Evolutionary conservation across 2,888 invertebrate species (phyloP).

Genomic region (Leptura quadrifasciata): DNA sequence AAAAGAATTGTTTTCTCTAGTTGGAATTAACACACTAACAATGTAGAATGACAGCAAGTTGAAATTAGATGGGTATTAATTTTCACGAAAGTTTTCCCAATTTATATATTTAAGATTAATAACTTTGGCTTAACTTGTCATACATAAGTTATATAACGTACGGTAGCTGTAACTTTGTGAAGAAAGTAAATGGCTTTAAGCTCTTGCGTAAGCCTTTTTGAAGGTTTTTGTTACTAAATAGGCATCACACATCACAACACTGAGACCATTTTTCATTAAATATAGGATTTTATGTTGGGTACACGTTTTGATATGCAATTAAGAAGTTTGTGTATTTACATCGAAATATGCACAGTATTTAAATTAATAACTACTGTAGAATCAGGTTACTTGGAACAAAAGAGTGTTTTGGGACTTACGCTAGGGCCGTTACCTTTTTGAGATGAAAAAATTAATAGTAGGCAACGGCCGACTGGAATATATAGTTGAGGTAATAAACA

Average conservation of each 20-base stretch:
- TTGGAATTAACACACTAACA: neutral
- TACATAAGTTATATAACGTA: constrained; percentile 4
- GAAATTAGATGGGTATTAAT: neutral
- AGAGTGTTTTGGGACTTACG: too few relatives aligned
- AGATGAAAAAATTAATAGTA: too few relatives aligned
- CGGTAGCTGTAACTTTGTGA: constrained; percentile 3
- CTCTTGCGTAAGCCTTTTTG: neutral
- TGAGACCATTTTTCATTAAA: neutral
- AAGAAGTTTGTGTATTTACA: too few relatives aligned
- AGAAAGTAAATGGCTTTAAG: constrained; percentile 2
- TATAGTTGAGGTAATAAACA: too few relatives aligned
- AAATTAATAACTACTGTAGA: too few relatives aligned
- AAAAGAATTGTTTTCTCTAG: neutral
- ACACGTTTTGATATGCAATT: neutral
- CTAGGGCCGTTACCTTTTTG: too few relatives aligned
- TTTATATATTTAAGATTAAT: constrained; percentile 7
- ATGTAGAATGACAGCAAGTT: neutral
- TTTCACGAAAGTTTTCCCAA: neutral
- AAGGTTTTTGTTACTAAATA: constrained; percentile 7
- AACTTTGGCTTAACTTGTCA: constrained; percentile 7
- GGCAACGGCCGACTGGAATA: too few relatives aligned
- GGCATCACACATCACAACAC: neutral
- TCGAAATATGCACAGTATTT: too few relatives aligned
- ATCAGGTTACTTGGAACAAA: too few relatives aligned
- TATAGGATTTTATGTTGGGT: neutral